Evolutionary conservation across 2,888 invertebrate genomes (phyloP).

Genomic region (Mimachlamys varia): DNA sequence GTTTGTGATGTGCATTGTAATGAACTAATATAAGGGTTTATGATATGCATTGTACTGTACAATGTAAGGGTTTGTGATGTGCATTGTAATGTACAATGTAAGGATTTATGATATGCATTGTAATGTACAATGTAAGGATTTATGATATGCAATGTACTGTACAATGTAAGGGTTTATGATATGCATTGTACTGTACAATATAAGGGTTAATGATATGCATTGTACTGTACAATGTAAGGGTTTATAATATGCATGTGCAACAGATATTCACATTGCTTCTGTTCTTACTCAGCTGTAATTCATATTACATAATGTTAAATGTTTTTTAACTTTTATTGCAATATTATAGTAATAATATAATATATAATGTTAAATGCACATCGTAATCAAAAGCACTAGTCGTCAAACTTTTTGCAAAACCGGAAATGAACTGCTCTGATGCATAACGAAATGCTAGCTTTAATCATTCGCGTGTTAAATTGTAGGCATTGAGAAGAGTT

Average conservation of each 20-base stretch:
- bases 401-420: background rate
- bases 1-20: no score
- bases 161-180: no score
- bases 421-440: background rate
- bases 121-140: no score
- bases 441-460: background rate
- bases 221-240: no score
- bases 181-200: no score
- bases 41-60: no score
- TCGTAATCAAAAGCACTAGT: background rate
- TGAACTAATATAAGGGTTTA: no score
- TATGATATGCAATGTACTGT: no score
- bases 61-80: no score
- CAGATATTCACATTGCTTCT: background rate
- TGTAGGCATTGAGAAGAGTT: background rate
- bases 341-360: background rate
- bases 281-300: background rate
- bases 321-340: background rate
- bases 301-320: background rate
- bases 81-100: no score
- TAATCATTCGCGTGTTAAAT: background rate
- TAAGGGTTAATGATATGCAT: no score
- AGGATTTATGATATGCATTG: no score
- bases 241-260: background rate
- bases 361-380: background rate